Evolutionary conservation across 2,113 vertebrate genomes (phyloP).

Genomic region (Hemicordylus capensis): DNA sequence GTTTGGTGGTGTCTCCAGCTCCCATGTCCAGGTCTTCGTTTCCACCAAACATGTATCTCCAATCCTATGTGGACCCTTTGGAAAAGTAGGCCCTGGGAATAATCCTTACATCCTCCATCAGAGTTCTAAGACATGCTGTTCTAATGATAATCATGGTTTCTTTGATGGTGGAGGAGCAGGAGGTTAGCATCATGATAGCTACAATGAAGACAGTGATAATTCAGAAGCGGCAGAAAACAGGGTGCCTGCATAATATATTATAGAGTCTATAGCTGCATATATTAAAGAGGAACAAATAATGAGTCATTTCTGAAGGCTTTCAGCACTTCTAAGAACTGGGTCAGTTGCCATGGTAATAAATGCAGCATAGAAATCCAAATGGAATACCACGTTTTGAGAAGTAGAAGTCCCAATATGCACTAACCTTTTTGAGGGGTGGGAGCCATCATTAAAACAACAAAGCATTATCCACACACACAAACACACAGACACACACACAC

Average conservation of each 20-base stretch:
- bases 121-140: neutral
- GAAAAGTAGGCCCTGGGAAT: neutral
- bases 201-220: neutral
- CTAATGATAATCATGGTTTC: neutral
- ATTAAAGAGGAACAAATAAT: neutral
- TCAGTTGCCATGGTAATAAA: conserved; percentile 35
- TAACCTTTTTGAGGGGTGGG: neutral
- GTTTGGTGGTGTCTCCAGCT: too few species aligned
- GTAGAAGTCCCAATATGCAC: neutral
- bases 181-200: neutral
- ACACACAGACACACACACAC: too few species aligned
- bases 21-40: too few species aligned
- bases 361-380: conserved; percentile 20
- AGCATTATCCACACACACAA: conserved; percentile 20
- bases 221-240: neutral
- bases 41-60: neutral
- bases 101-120: neutral
- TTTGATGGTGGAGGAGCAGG: neutral
- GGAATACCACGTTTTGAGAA: conserved; percentile 15
- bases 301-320: neutral
- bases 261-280: conserved; percentile 8
- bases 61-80: too few species aligned
- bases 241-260: neutral
- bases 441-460: neutral
- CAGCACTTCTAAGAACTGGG: neutral